A percentile compares a stretch with the other conserved stretches of the same genome.
Evolutionary conservation across 1,140 invertebrate genomes (phyloP).

Genomic region (Aradophagus sp.): DNA sequence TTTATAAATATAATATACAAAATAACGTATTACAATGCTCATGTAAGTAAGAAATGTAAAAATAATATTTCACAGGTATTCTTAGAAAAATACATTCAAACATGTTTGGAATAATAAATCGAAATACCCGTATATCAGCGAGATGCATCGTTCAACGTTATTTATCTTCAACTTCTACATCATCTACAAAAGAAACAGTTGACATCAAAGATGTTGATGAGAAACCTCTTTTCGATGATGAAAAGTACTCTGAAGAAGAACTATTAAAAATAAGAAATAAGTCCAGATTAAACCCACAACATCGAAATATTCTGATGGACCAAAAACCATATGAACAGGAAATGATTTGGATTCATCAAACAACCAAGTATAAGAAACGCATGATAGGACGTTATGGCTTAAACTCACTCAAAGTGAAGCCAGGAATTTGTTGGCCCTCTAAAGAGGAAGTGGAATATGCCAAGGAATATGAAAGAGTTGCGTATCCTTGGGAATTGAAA

Average conservation of each 20-base stretch:
- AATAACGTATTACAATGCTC: too few relatives aligned
- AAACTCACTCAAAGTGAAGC: conserved; percentile 69
- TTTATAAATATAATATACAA: too few relatives aligned
- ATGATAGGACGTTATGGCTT: conserved; percentile 78
- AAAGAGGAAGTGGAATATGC: conserved; percentile 76
- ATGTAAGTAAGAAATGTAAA: too few relatives aligned
- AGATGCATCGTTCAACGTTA: too few relatives aligned
- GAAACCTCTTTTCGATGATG: conserved; percentile 51
- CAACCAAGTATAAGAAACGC: conserved; percentile 77
- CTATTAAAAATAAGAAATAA: conserved; percentile 75
- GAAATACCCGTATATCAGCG: too few relatives aligned
- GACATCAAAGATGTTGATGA: conserved; percentile 22
- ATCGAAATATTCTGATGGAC: conserved; percentile 76
- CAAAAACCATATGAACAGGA: conserved; percentile 74
- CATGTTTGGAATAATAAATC: too few relatives aligned
- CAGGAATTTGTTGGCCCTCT: conserved; percentile 78
- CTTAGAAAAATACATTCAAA: too few relatives aligned
- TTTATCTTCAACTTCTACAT: too few relatives aligned
- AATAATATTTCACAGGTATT: too few relatives aligned
- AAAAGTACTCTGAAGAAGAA: conserved; percentile 30
- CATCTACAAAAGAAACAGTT: conserved; percentile 1
- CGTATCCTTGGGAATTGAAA: conserved; percentile 77
- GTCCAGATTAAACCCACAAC: conserved; percentile 74
- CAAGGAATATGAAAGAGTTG: conserved; percentile 78
- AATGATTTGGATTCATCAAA: conserved; percentile 74